phyloP scores from a whole-genome alignment of 2,797 vertebrate species.

The Sebastes vulpes region DNA sequence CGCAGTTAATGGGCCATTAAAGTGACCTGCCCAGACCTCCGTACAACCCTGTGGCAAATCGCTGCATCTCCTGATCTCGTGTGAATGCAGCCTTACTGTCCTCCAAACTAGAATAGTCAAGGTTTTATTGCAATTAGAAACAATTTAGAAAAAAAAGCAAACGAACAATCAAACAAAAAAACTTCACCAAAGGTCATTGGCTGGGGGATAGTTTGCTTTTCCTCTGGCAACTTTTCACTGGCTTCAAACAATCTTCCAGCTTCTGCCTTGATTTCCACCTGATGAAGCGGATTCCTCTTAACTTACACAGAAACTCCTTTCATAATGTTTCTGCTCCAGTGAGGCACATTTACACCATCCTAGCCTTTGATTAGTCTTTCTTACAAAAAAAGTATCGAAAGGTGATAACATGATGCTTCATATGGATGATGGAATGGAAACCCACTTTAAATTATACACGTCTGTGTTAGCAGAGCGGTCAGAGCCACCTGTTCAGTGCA shows the following conservation, averaged over 20 bases:
- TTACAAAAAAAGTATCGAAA: slow-evolving; percentile 23
- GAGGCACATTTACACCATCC: slow-evolving; percentile 66
- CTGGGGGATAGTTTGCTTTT: slow-evolving; percentile 38
- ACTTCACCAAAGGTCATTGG: slow-evolving; percentile 15
- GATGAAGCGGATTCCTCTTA: slow-evolving; percentile 22
- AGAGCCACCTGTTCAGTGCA: slow-evolving; percentile 35
- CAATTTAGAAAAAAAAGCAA: slow-evolving; percentile 32
- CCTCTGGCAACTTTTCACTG: slow-evolving; percentile 21
- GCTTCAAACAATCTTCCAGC: slow-evolving; percentile 37
- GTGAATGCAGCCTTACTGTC: neutral
- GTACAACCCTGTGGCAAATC: neutral
- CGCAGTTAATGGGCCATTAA: neutral
- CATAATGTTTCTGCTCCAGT: slow-evolving; percentile 47
- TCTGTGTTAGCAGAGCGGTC: slow-evolving; percentile 38
- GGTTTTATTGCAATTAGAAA: slow-evolving; percentile 68
- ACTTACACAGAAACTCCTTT: slow-evolving; percentile 28
- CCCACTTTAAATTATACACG: slow-evolving; percentile 60
- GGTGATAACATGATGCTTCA: slow-evolving; percentile 34
- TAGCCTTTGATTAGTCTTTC: slow-evolving; percentile 41
- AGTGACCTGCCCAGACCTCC: too few species aligned
- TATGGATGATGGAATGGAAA: slow-evolving; percentile 48
- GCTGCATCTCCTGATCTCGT: neutral
- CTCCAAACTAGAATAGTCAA: slow-evolving; percentile 39
- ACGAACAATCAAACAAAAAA: slow-evolving; percentile 16
- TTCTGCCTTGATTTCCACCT: slow-evolving; percentile 46